A percentile compares a stretch with the other conserved stretches of the same genome.
phyloP scores from a whole-genome alignment of 2,797 vertebrate species.

The Pangasius krempfi region DNA sequence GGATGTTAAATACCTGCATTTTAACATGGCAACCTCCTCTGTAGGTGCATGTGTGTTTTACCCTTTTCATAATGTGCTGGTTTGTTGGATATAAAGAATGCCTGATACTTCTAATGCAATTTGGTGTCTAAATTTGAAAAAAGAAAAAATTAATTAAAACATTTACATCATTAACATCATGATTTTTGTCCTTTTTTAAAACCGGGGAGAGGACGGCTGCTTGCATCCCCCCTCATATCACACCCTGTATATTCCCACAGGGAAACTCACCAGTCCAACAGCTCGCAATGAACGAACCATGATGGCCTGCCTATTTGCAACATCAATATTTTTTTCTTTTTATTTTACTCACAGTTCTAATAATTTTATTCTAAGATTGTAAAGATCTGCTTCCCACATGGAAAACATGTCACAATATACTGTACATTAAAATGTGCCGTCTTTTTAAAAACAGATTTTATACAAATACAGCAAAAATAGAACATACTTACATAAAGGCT shows the following conservation, averaged over 20 bases:
- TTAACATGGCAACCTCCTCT: not conserved
- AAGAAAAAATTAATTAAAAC: not conserved
- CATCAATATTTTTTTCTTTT: not conserved
- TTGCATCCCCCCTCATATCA: not conserved
- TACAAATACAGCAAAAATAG: not conserved
- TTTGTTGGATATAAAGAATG: not conserved
- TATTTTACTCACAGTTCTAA: not conserved
- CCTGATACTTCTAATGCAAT: not conserved
- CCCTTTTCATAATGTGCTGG: not conserved
- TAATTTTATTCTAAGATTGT: not conserved
- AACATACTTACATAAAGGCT: not conserved
- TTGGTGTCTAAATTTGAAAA: not conserved
- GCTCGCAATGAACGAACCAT: not conserved
- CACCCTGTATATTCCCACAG: not conserved
- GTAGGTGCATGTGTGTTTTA: not conserved
- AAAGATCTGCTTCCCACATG: not conserved
- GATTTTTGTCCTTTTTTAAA: not conserved
- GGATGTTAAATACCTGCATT: not conserved
- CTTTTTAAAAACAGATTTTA: not conserved
- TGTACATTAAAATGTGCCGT: not conserved
- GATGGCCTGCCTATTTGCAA: not conserved
- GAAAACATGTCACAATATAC: not conserved
- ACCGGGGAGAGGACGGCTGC: not conserved
- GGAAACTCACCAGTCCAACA: not conserved
- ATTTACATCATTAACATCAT: not conserved